Percentiles rank a stretch among this genome's conserved stretches.
These are phyloP conservation scores for Troides helena DNA, from an alignment of 2,888 invertebrate species.

Conservation along the genomic window DNA sequence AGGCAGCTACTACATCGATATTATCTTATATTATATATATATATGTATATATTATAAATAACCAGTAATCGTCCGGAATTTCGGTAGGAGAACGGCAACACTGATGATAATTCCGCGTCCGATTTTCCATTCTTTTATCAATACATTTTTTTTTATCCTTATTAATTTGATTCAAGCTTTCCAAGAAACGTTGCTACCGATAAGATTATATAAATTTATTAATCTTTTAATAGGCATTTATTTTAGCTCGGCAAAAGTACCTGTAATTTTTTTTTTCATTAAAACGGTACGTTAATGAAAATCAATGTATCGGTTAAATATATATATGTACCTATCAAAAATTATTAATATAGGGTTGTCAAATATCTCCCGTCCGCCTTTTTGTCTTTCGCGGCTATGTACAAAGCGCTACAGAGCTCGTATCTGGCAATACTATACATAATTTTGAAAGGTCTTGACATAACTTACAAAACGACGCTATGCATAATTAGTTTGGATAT, in stretches of 20 bases:
- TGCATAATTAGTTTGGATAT: too few relatives aligned
- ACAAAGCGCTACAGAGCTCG: too few relatives aligned
- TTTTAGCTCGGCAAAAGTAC: conserved; percentile 22
- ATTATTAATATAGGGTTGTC: too few relatives aligned
- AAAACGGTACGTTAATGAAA: too few relatives aligned
- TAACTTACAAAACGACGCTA: too few relatives aligned
- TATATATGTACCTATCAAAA: too few relatives aligned
- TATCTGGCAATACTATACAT: too few relatives aligned
- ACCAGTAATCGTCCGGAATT: conserved; percentile 28
- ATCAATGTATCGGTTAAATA: too few relatives aligned
- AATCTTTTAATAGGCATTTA: not conserved
- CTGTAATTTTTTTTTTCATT: too few relatives aligned
- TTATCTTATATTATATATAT: conserved; percentile 39
- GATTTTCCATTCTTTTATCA: not conserved
- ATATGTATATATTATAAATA: conserved; percentile 52
- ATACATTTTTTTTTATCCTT: not conserved
- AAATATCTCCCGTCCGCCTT: too few relatives aligned
- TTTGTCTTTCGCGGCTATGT: too few relatives aligned
- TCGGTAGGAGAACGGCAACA: not conserved
- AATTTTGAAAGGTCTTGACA: too few relatives aligned
- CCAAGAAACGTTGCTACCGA: not conserved
- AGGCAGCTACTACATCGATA: conserved; percentile 51
- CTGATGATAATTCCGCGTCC: not conserved
- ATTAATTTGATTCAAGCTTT: not conserved
- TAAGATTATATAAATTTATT: not conserved